Conservation (phyloP, 2,797 vertebrate species). For the Zalophus californianus region DNA sequence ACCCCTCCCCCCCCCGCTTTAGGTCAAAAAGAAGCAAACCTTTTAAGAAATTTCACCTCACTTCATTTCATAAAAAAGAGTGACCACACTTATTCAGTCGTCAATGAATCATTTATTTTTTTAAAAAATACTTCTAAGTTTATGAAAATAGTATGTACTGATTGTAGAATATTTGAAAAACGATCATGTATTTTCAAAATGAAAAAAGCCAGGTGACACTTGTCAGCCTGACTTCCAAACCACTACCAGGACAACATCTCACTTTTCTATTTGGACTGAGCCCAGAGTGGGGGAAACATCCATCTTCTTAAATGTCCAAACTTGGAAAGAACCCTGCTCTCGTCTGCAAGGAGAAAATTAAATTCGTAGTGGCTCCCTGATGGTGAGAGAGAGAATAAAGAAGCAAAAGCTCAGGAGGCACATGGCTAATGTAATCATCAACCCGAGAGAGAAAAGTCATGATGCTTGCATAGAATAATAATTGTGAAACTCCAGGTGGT, state of each 20-base stretch:
- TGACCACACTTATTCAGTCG: neutral
- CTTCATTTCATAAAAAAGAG: neutral
- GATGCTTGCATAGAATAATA: neutral
- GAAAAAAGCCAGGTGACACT: neutral
- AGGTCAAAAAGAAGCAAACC: neutral
- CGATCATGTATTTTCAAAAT: neutral
- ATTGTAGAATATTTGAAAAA: slow-evolving; percentile 5
- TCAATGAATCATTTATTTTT: neutral
- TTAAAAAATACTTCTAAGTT: neutral
- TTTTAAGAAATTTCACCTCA: neutral
- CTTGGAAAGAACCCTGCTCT: neutral
- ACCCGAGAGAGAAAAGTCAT: neutral
- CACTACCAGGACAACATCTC: neutral
- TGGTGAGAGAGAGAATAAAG: neutral
- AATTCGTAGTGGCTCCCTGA: neutral
- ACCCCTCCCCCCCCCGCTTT: neutral
- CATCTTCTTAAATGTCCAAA: slow-evolving; percentile 12
- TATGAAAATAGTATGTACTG: neutral
- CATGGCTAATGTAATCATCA: neutral
- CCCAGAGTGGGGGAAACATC: neutral
- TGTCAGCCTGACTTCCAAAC: neutral
- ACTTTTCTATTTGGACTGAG: neutral
- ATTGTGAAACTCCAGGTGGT: slow-evolving; percentile 22
- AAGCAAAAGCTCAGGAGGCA: neutral
- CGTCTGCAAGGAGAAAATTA: neutral